Evolutionary conservation across 1,140 invertebrate species (phyloP).

Genomic region (Coenobita brevimanus): DNA sequence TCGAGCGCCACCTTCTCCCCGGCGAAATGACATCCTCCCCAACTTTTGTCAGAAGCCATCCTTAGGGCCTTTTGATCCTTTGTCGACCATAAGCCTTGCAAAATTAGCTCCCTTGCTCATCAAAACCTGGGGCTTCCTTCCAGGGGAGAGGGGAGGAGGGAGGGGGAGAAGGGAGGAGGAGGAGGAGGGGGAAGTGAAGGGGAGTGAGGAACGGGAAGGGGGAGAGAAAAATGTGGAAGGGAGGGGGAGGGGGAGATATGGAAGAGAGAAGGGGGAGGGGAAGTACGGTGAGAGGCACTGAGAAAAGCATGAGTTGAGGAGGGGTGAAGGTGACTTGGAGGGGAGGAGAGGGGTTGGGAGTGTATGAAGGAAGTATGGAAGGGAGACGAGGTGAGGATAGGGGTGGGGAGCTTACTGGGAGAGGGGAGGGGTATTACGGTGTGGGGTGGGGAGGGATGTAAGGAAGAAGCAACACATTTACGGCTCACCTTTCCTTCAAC

Average conservation of each 20-base stretch:
- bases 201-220: not conserved
- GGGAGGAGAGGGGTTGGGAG: not conserved
- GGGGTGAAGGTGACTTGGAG: no score
- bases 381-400: not conserved
- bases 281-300: not conserved
- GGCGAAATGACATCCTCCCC: constrained; percentile 36
- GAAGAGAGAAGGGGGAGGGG: not conserved
- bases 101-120: constrained; percentile 52
- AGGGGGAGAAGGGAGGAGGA: not conserved
- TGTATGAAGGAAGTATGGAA: not conserved
- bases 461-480: no score
- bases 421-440: not conserved
- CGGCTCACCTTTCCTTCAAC: no score
- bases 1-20: not conserved
- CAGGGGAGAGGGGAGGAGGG: not conserved
- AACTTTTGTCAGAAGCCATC: constrained; percentile 49
- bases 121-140: constrained; percentile 36
- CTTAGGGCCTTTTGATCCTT: constrained; percentile 50
- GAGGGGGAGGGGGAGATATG: not conserved
- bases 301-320: not conserved
- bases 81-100: constrained; percentile 47
- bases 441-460: not conserved
- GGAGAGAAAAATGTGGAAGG: not conserved
- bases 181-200: not conserved
- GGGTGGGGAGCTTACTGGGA: not conserved